Conservation (phyloP, 1,140 invertebrate species). For the Homalodisca vitripennis region DNA sequence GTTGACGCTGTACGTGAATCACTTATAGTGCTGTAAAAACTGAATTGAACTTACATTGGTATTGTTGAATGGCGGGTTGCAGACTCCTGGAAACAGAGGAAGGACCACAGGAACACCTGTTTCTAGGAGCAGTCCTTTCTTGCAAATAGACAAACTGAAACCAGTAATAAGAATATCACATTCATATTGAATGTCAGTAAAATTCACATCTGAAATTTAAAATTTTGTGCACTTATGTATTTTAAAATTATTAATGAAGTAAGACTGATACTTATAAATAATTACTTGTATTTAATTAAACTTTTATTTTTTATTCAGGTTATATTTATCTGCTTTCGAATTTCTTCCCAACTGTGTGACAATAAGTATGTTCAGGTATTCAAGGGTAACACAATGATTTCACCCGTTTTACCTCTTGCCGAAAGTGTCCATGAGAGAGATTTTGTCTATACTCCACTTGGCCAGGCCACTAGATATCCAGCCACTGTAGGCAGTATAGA, state of each 20-base stretch:
- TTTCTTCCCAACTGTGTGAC: too few relatives aligned
- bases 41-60: conserved; percentile 11
- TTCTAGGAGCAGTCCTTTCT: conserved; percentile 69
- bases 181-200: too few relatives aligned
- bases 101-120: conserved; percentile 69
- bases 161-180: conserved; percentile 28
- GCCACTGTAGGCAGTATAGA: conserved; percentile 86
- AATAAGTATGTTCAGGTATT: too few relatives aligned
- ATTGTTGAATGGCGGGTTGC: conserved; percentile 54
- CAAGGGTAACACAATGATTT: too few relatives aligned
- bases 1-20: too few relatives aligned
- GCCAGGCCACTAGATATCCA: conserved; percentile 86
- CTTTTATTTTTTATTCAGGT: too few relatives aligned
- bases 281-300: too few relatives aligned
- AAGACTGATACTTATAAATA: too few relatives aligned
- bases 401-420: conserved; percentile 65
- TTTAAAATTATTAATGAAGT: too few relatives aligned
- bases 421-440: conserved; percentile 81
- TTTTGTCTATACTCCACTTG: conserved; percentile 77
- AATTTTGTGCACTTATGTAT: neutral
- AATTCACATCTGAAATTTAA: too few relatives aligned
- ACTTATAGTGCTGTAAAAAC: too few relatives aligned
- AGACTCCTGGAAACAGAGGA: conserved; percentile 73
- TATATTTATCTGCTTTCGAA: too few relatives aligned
- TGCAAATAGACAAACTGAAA: conserved; percentile 73